phyloP scores from a whole-genome alignment of 2,797 vertebrate genomes.

The Luscinia luscinia region DNA sequence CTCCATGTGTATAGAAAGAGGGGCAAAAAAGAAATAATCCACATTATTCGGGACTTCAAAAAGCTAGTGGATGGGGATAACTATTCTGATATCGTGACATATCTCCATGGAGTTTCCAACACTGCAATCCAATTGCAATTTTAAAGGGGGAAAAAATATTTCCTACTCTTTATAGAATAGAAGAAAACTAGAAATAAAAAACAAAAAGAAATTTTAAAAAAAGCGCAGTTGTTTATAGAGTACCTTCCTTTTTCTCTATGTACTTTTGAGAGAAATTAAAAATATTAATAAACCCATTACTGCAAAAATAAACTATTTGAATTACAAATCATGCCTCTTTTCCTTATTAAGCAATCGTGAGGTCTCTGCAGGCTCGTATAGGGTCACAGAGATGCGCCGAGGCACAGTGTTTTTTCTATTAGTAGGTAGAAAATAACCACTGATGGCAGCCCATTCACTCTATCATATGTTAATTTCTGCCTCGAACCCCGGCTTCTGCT shows the following conservation, averaged over 20 bases:
- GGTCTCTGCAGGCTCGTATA: neutral
- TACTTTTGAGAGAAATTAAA: neutral
- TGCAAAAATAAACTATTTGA: neutral
- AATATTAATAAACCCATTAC: neutral
- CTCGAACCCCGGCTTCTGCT: neutral
- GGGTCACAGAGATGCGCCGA: neutral
- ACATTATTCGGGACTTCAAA: neutral
- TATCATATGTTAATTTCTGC: neutral
- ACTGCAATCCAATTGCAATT: neutral
- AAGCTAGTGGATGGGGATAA: neutral
- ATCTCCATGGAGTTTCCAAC: neutral
- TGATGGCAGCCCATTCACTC: neutral
- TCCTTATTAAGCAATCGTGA: neutral
- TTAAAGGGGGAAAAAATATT: neutral
- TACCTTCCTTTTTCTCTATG: neutral
- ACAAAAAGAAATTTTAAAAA: neutral
- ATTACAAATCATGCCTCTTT: neutral
- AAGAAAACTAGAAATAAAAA: accelerated
- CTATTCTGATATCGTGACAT: neutral
- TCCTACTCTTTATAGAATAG: neutral
- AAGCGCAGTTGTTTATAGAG: neutral
- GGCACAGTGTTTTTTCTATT: neutral
- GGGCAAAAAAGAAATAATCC: neutral
- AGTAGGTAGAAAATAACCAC: neutral
- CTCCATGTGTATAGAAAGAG: neutral